Evolutionary conservation across 2,113 vertebrate genomes (phyloP).

Genomic region (Takifugu bimaculatus): DNA sequence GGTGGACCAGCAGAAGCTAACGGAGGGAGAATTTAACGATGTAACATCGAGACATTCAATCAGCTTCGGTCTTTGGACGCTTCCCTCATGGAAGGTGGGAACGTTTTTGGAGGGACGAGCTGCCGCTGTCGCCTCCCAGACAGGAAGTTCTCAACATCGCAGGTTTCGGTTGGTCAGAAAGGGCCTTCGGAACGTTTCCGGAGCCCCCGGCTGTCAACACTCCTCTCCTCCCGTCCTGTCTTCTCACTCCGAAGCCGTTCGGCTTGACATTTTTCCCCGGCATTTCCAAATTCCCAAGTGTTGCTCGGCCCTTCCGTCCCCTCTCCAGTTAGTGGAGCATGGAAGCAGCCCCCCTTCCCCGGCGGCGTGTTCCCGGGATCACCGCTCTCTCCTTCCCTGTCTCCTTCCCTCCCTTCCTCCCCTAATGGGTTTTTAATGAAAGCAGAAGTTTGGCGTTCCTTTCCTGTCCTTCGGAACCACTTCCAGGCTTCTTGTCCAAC

Average conservation of each 20-base stretch:
- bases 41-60: too few relatives aligned
- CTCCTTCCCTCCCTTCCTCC: slow-evolving; percentile 9
- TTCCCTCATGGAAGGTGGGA: too few relatives aligned
- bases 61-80: too few relatives aligned
- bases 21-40: too few relatives aligned
- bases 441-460: neutral
- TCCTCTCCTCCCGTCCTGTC: slow-evolving; percentile 2
- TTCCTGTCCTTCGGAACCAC: neutral
- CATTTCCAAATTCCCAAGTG: slow-evolving; percentile 12
- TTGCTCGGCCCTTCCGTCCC: slow-evolving; percentile 16
- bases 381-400: slow-evolving; percentile 44
- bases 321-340: slow-evolving; percentile 37
- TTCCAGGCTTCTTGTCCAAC: too few relatives aligned
- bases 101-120: too few relatives aligned
- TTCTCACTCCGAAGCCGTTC: neutral
- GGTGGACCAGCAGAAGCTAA: too few relatives aligned
- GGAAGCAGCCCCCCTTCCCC: slow-evolving; percentile 31
- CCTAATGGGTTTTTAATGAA: slow-evolving; percentile 55
- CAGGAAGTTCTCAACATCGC: too few relatives aligned
- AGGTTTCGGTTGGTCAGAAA: neutral
- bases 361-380: slow-evolving; percentile 38
- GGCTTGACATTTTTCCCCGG: neutral
- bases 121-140: too few relatives aligned
- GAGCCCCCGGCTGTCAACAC: neutral
- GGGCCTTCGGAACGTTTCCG: too few relatives aligned